phyloP scores from a whole-genome alignment of 2,797 vertebrate genomes.

The Labeo calbasu region DNA sequence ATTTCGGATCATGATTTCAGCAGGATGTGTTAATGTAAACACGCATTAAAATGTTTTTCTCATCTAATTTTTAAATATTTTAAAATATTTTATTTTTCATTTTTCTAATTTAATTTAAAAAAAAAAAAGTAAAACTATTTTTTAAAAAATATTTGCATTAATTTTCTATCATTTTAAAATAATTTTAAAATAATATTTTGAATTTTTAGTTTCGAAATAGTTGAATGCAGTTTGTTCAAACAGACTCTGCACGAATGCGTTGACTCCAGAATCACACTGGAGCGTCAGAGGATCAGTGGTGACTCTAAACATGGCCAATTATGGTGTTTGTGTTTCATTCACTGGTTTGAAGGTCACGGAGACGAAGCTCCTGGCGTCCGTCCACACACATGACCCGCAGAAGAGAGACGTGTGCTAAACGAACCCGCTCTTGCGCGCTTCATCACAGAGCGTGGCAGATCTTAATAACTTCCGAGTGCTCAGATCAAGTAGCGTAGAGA shows the following conservation, averaged over 20 bases:
- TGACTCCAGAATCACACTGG: background rate
- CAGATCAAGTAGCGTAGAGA: conserved; percentile 34
- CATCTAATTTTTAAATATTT: no score
- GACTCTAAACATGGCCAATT: conserved; percentile 58
- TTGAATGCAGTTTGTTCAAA: background rate
- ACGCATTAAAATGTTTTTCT: background rate
- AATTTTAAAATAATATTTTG: no score
- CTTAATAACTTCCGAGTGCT: conserved; percentile 53
- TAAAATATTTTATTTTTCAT: no score
- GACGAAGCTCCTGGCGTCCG: conserved; percentile 39
- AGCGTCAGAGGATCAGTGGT: background rate
- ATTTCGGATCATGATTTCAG: background rate
- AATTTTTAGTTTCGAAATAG: background rate
- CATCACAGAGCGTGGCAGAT: conserved; percentile 11
- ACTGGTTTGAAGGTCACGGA: conserved; percentile 52
- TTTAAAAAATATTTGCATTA: no score
- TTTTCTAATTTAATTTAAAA: no score
- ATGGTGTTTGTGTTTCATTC: conserved; percentile 51
- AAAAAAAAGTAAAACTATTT: no score
- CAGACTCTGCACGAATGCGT: background rate
- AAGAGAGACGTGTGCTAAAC: conserved; percentile 38
- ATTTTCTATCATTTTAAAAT: no score
- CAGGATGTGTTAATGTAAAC: background rate
- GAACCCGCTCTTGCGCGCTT: conserved; percentile 34
- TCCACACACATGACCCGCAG: background rate